phyloP scores from a whole-genome alignment of 2,888 invertebrate species.

The Dasysyrphus albostriatus region DNA sequence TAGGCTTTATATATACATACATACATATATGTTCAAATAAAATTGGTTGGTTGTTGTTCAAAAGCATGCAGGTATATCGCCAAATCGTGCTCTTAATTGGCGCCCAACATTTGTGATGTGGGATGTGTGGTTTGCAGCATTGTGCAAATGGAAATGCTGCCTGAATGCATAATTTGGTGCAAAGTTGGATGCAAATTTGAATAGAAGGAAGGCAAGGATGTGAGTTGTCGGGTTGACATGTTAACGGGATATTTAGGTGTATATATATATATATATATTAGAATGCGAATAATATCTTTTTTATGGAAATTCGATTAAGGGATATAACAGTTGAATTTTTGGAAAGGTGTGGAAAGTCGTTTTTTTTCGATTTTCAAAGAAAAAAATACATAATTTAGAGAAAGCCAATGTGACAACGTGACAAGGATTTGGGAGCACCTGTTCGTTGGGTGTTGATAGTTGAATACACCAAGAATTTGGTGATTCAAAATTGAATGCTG shows the following conservation, averaged over 20 bases:
- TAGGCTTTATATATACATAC: slow-evolving; percentile 1
- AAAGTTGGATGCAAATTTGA: slow-evolving; percentile 30
- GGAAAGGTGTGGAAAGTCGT: slow-evolving; percentile 10
- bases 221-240: neutral
- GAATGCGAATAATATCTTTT: slow-evolving; percentile 2
- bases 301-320: slow-evolving; percentile 4
- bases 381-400: neutral
- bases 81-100: slow-evolving; percentile 70
- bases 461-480: too few relatives aligned
- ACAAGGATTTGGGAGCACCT: neutral
- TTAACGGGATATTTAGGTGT: neutral
- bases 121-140: slow-evolving; percentile 12
- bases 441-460: neutral
- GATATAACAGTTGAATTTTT: neutral
- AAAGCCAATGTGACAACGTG: neutral
- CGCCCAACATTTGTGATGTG: slow-evolving; percentile 28
- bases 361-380: neutral
- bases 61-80: slow-evolving; percentile 21
- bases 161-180: slow-evolving; percentile 43
- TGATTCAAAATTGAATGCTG: too few relatives aligned
- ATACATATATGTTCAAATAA: neutral
- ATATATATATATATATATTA: neutral
- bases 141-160: slow-evolving; percentile 35
- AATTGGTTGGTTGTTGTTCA: slow-evolving; percentile 10
- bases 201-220: neutral